Conservation (phyloP, 2,797 vertebrate genomes). For the Valencia hispanica region DNA sequence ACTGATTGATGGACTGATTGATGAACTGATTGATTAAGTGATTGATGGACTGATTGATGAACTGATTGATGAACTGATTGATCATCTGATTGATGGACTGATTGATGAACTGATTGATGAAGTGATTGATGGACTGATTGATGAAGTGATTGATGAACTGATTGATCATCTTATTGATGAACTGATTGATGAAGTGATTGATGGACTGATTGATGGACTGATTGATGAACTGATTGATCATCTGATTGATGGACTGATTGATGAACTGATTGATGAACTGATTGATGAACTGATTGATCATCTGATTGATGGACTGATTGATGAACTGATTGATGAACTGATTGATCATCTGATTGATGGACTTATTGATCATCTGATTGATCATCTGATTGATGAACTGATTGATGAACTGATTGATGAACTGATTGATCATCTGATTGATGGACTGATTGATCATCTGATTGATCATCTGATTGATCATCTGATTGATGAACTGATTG, state of each 20-base stretch:
- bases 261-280: background rate
- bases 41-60: no score
- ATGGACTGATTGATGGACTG: no score
- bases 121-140: no score
- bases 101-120: background rate
- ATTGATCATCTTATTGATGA: background rate
- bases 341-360: background rate
- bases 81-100: no score
- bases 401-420: background rate
- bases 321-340: background rate
- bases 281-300: no score
- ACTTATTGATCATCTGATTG: background rate
- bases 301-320: background rate
- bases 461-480: background rate
- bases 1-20: background rate
- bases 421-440: background rate
- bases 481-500: no score
- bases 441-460: background rate
- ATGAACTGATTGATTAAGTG: no score
- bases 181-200: background rate
- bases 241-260: background rate
- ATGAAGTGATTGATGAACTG: background rate
- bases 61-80: background rate
- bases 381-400: no score
- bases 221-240: background rate